A percentile compares a stretch with the other conserved stretches of the same genome.
phyloP scores from a whole-genome alignment of 2,888 invertebrate species.

The Galeruca laticollis region DNA sequence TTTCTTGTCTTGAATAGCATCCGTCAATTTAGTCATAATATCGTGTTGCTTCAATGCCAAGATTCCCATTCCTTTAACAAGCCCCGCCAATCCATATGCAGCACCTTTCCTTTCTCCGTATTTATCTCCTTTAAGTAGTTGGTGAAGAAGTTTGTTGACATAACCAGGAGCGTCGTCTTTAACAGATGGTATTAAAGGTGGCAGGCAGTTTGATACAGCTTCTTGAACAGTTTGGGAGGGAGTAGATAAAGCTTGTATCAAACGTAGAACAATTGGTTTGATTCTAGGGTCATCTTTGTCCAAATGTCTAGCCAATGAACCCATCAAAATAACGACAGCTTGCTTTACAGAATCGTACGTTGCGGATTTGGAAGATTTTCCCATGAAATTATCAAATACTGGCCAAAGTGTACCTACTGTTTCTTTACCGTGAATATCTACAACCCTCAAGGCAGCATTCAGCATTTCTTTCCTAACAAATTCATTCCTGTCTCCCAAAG shows the following conservation, averaged over 20 bases:
- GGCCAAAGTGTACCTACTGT: constrained; percentile 83
- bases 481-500: constrained; percentile 87
- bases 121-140: constrained; percentile 89
- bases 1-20: constrained; percentile 96
- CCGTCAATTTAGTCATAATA: constrained; percentile 93
- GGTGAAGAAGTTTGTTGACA: constrained; percentile 87
- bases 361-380: constrained; percentile 91
- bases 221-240: constrained; percentile 97
- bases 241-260: constrained; percentile 92
- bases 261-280: constrained; percentile 91
- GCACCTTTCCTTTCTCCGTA: constrained; percentile 96
- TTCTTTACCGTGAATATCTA: constrained; percentile 92
- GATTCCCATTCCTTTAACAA: constrained; percentile 97
- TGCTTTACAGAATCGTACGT: constrained; percentile 94
- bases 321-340: constrained; percentile 97
- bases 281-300: constrained; percentile 90
- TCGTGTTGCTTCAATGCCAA: constrained; percentile 94
- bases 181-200: constrained; percentile 92
- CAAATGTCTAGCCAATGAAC: constrained; percentile 95
- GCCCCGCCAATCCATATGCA: constrained; percentile 96
- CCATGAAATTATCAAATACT: constrained; percentile 93
- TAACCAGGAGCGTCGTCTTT: constrained; percentile 91
- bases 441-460: constrained; percentile 90
- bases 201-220: constrained; percentile 95
- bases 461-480: constrained; percentile 91